Evolutionary conservation across 2,113 vertebrate species (phyloP).

Genomic region (Platichthys flesus): DNA sequence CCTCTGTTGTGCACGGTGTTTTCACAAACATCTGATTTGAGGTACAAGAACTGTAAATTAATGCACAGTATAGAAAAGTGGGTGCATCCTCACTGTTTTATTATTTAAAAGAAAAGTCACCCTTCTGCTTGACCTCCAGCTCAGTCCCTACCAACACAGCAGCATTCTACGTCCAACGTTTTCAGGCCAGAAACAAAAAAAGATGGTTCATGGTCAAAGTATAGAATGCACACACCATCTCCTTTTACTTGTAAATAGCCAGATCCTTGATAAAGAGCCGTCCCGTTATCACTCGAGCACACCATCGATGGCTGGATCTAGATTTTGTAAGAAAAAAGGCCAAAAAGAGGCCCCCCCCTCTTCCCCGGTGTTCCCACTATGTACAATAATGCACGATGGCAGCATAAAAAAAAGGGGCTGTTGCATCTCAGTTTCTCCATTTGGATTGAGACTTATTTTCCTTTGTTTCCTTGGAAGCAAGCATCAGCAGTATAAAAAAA

Average conservation of each 20-base stretch:
- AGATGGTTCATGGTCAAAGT: conserved; percentile 8
- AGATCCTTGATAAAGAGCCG: conserved; percentile 44
- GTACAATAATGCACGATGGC: conserved; percentile 77
- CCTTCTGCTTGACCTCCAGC: conserved; percentile 31
- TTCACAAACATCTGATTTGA: conserved; percentile 18
- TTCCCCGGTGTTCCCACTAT: conserved; percentile 70
- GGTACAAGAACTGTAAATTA: conserved; percentile 47
- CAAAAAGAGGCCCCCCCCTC: conserved; percentile 40
- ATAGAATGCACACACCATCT: not conserved
- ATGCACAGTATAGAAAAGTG: conserved; percentile 6
- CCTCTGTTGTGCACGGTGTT: conserved; percentile 45
- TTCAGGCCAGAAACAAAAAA: not conserved
- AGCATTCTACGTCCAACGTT: not conserved
- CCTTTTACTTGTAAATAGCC: conserved; percentile 70
- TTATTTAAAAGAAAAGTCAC: not conserved
- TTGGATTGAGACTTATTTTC: conserved; percentile 60
- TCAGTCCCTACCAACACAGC: conserved; percentile 17
- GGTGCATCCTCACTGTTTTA: conserved; percentile 20
- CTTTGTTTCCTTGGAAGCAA: conserved; percentile 52
- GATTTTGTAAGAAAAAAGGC: conserved; percentile 76
- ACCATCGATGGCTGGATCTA: conserved; percentile 61
- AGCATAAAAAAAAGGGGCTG: conserved; percentile 49
- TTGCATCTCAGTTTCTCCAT: conserved; percentile 65
- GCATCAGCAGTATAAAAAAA: conserved; percentile 72
- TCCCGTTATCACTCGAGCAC: conserved; percentile 71